Conservation (phyloP, 2,888 invertebrate species). For the Cryptocephalus primarius region DNA sequence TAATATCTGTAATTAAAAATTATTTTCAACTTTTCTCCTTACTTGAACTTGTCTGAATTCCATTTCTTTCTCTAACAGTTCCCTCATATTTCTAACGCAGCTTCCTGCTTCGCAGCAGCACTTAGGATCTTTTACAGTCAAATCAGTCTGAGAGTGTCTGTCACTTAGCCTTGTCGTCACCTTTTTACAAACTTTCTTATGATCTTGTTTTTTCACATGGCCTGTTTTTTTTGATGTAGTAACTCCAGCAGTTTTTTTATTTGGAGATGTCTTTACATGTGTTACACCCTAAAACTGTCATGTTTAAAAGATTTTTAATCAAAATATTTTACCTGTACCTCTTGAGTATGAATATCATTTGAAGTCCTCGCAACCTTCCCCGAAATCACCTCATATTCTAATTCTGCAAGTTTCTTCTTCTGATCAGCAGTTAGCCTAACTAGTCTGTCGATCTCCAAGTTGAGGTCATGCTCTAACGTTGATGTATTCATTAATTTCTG, state of each 20-base stretch:
- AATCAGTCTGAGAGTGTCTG: background rate
- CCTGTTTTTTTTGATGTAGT: slow-evolving; percentile 8
- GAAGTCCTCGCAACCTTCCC: too few relatives aligned
- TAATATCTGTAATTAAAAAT: background rate
- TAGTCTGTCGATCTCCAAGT: slow-evolving; percentile 41
- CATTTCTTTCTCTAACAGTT: slow-evolving; percentile 24
- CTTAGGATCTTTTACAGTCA: slow-evolving; percentile 5
- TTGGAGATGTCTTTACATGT: background rate
- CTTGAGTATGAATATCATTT: too few relatives aligned
- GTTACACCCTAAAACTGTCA: too few relatives aligned
- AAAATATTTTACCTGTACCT: background rate
- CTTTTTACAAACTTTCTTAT: slow-evolving; percentile 9
- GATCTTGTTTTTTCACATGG: slow-evolving; percentile 2
- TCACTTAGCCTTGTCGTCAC: background rate
- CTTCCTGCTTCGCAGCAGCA: slow-evolving; percentile 21
- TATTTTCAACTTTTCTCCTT: background rate
- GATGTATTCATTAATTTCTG: background rate
- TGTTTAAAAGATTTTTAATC: background rate
- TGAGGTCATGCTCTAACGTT: slow-evolving; percentile 41
- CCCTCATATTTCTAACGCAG: slow-evolving; percentile 22
- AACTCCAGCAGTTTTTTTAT: background rate
- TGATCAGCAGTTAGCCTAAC: slow-evolving; percentile 35
- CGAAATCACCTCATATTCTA: slow-evolving; percentile 25
- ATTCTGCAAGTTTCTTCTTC: slow-evolving; percentile 37
- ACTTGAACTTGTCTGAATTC: slow-evolving; percentile 21